Conservation (phyloP, 2,888 invertebrate genomes). For the Clostera curtula region DNA sequence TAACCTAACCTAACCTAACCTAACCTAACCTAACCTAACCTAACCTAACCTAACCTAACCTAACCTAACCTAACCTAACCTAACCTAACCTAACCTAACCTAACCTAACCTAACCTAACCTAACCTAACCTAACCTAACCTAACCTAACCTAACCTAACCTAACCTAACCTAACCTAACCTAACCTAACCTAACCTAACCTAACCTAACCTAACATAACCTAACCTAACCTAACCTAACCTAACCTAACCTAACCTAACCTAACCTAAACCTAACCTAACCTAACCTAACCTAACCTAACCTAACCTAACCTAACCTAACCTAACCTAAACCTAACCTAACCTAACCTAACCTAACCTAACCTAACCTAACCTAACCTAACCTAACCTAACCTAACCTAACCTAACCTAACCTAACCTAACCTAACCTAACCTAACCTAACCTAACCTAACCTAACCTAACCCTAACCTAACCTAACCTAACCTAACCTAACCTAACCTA, state of each 20-base stretch:
- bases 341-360: conserved; percentile 16
- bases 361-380: conserved; percentile 17
- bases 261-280: conserved; percentile 20
- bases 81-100: conserved; percentile 15
- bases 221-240: conserved; percentile 14
- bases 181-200: conserved; percentile 10
- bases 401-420: conserved; percentile 15
- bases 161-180: conserved; percentile 15
- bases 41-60: conserved; percentile 13
- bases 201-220: conserved; percentile 7
- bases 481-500: conserved; percentile 15
- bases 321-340: conserved; percentile 16
- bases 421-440: conserved; percentile 14
- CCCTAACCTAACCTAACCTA: conserved; percentile 14
- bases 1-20: conserved; percentile 11
- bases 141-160: conserved; percentile 16
- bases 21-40: conserved; percentile 14
- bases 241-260: conserved; percentile 19
- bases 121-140: conserved; percentile 18
- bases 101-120: conserved; percentile 12
- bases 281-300: conserved; percentile 19
- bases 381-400: conserved; percentile 17
- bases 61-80: conserved; percentile 14
- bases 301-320: conserved; percentile 20
- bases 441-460: conserved; percentile 15